Evolutionary conservation across 2,113 vertebrate genomes (phyloP), one percentile per base, ranked within the genome.

Genomic region (Tupaia chinensis): DNA sequence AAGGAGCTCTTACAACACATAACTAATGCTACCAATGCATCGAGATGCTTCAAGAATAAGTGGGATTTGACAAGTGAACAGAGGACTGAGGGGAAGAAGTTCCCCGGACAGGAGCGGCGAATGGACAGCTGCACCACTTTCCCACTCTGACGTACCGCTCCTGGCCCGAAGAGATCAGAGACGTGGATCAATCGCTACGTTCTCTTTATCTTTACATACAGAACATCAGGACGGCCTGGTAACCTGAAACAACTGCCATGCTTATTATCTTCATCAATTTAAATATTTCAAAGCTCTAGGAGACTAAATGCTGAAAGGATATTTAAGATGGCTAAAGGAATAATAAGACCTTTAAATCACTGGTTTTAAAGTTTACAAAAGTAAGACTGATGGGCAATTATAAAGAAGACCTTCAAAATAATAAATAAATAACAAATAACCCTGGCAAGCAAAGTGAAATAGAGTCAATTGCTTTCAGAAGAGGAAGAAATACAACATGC

Each of bases 381-480:
- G 25, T 74, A 90, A 93, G 96, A 81, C n/a, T 90, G 32, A 60
- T 94, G 29, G 70, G 53, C 19, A 89, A 92, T 53, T 60, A 87
- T 77, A 44, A 84, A 79, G 56, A 88, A 56, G 56, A 60, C 34
- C 29, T 95, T 83, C 32, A 83, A 93, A 90, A 80, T 83, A 96
- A 93, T 72, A 92, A 82, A n/a, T 32, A 94, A 83, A 69, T 73
- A 84, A 77, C 70, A 70, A 63, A 14, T 60, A 63, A 73, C 96
- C 87, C 16, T 92, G 17, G 3, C 92, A 82, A 76, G 44, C 29
- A 86, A 74, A 87, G 13, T 84, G 76, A 94, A 83, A 93, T 81
- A 65, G 82, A 97, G n/a, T 73, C 80, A 85, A 69, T 79, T 89
- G 63, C 66, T 87, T 89, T 81, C 70, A 87, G 13, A 91, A 76